Conservation (phyloP, 1,140 invertebrate species). For the Micrasema longulum region DNA sequence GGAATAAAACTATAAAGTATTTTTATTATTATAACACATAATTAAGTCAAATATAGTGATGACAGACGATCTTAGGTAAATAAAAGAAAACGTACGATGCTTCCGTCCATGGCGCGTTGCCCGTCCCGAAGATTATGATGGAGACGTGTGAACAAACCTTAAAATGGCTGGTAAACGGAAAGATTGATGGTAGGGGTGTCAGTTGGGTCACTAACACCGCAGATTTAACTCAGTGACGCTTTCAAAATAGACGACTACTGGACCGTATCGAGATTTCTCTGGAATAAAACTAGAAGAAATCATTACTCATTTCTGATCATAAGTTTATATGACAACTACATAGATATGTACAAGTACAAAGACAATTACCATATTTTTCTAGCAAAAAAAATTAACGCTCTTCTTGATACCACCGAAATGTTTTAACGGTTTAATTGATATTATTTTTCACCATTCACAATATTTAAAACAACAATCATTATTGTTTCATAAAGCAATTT, state of each 20-base stretch:
- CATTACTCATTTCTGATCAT: slow-evolving; percentile 42
- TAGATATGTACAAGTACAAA: not conserved
- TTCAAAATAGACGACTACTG: slow-evolving; percentile 19
- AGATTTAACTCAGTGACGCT: not conserved
- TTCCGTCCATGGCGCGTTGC: no score
- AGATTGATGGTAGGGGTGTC: slow-evolving; percentile 23
- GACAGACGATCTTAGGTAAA: not conserved
- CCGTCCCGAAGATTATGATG: no score
- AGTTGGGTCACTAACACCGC: slow-evolving; percentile 19
- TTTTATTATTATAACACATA: not conserved
- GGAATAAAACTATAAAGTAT: no score
- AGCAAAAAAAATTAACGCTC: no score
- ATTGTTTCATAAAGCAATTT: no score
- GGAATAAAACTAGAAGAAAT: slow-evolving; percentile 40
- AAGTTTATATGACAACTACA: not conserved
- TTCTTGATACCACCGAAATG: no score
- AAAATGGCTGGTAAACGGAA: not conserved
- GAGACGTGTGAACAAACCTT: no score
- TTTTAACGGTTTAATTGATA: no score
- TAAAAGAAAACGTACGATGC: not conserved
- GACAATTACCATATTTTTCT: no score
- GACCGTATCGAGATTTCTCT: slow-evolving; percentile 32
- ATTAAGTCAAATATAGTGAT: not conserved
- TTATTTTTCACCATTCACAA: no score
- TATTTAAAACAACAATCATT: no score